Evolutionary conservation across 2,797 vertebrate genomes (phyloP), one percentile per base, ranked within the genome.

Genomic region (Urosaurus nigricauda): DNA sequence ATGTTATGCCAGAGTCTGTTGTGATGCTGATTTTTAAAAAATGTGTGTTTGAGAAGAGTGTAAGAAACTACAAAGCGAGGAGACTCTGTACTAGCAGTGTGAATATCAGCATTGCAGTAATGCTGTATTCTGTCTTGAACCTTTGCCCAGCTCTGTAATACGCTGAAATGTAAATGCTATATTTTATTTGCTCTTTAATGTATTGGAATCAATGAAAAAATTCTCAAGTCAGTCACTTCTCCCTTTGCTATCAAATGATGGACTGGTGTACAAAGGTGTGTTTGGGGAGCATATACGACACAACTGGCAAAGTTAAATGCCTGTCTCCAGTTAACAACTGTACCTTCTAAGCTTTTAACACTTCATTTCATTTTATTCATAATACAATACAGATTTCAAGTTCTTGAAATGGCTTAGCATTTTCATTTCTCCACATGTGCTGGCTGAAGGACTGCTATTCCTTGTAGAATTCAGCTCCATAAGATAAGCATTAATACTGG

Each of bases 401-500:
- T 5, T 93, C 79, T 86, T 84, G 83, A 93, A 81, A 94, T 94
- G 88, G 70, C 58, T 92, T 85, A 68, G 58, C 70, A 88, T 12
- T 74, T 89, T 89, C 73, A 86, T 81, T 91, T 87, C 89, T 94
- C 91, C 86, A 16, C n/a, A 7, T 37, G 60, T 24, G 17, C 79
- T 88, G 92, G 87, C 86, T 90, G 90, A 94, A 93, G 93, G 93
- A 94, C 93, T 90, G 88, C 89, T 90, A 80, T 91, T 96, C 95
- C 94, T 96, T 83, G 32, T 95, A 96, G 94, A 92, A 92, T 90
- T 94, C 91, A 86, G 91, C 91, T 94, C 87, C 86, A 16, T 53
- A 83, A 53, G 88, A 90, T 94, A 96, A 95, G 94, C 91, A 92
- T 90, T 95, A 96, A 96, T 92, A 91, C 88, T 89, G 95, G 91